Conservation (phyloP, 2,888 invertebrate genomes). For the Galeopsomyia nigrocyanea region DNA sequence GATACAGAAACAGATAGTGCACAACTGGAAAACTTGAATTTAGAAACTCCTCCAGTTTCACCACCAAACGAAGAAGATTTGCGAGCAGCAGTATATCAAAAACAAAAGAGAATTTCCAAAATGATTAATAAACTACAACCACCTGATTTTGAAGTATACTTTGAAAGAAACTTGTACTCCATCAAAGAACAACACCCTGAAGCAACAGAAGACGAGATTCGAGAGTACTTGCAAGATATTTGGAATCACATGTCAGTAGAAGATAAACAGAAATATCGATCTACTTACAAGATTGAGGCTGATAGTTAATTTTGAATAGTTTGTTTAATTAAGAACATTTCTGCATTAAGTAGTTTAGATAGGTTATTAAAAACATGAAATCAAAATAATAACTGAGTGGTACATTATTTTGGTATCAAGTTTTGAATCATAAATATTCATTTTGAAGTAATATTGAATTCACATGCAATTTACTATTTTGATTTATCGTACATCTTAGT, state of each 20-base stretch:
- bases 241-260: constrained; percentile 46
- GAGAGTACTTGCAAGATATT: constrained; percentile 41
- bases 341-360: not conserved
- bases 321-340: not conserved
- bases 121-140: constrained; percentile 47
- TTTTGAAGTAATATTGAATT: constrained; percentile 17
- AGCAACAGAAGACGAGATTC: constrained; percentile 46
- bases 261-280: constrained; percentile 47
- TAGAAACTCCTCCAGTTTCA: constrained; percentile 47
- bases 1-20: constrained; percentile 12
- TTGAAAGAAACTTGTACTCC: constrained; percentile 43
- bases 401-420: constrained; percentile 22
- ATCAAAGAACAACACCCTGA: constrained; percentile 44
- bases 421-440: constrained; percentile 30
- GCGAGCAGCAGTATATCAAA: constrained; percentile 30
- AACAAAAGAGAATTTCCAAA: constrained; percentile 45
- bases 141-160: constrained; percentile 49
- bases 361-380: too few relatives aligned
- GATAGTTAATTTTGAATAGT: constrained; percentile 32
- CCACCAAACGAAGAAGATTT: constrained; percentile 41
- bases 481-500: not conserved
- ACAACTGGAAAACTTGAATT: constrained; percentile 38
- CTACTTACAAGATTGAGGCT: constrained; percentile 39
- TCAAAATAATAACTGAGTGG: too few relatives aligned
- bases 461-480: not conserved